These are phyloP conservation scores for Rugalucina vietnamica DNA, from an alignment of 2,888 invertebrate genomes.

Conservation along the genomic window DNA sequence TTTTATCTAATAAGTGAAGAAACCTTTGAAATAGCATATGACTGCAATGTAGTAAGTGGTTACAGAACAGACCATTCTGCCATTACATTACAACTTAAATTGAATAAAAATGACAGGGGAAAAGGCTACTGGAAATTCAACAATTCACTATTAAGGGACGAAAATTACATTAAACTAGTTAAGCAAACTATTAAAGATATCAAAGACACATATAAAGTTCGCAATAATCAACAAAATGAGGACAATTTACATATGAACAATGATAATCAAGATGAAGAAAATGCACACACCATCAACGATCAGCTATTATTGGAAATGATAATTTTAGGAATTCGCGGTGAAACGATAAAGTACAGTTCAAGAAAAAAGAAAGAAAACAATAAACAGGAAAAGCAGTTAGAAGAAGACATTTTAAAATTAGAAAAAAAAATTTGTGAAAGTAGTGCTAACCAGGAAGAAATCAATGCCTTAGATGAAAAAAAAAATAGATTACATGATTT, in stretches of 20 bases:
- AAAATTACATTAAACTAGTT: background rate
- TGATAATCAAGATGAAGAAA: background rate
- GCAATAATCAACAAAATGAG: background rate
- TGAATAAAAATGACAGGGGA: background rate
- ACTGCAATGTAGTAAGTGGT: background rate
- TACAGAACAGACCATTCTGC: background rate
- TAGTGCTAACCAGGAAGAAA: background rate
- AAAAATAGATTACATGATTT: background rate
- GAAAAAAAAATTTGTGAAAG: background rate
- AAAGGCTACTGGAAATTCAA: background rate
- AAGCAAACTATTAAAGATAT: background rate
- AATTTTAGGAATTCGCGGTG: background rate
- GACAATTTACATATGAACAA: background rate
- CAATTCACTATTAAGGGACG: background rate
- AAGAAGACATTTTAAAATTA: background rate
- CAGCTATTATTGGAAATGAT: background rate
- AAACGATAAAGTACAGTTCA: background rate
- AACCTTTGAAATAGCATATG: background rate
- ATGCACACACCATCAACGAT: background rate
- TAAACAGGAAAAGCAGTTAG: background rate
- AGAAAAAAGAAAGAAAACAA: background rate
- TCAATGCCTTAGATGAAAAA: background rate
- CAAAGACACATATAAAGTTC: background rate
- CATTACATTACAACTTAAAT: background rate
- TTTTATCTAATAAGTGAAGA: background rate